Conservation (phyloP, 2,888 invertebrate species). For the Lissonota sp. region DNA sequence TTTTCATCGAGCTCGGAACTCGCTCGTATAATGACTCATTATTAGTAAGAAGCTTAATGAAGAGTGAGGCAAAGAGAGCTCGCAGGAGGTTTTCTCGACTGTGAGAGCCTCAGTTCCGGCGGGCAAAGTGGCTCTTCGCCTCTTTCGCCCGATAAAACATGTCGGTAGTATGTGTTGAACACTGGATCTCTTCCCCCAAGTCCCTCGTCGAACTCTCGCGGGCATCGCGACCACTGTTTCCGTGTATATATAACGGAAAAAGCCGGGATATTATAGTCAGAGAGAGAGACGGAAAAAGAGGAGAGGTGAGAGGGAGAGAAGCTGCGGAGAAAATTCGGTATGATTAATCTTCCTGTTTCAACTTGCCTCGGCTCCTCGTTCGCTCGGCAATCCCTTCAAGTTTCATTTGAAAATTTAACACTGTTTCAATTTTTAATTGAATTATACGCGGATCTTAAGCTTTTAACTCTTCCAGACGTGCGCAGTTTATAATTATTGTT, state of each 20-base stretch:
- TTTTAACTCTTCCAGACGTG: constrained; percentile 19
- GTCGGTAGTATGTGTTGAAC: constrained; percentile 30
- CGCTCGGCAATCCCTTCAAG: constrained; percentile 50
- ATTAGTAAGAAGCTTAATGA: constrained; percentile 62
- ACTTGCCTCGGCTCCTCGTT: constrained; percentile 30
- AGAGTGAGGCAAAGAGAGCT: constrained; percentile 48
- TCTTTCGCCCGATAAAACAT: constrained; percentile 52
- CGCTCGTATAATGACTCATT: constrained; percentile 53
- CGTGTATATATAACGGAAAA: constrained; percentile 22
- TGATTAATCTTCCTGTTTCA: constrained; percentile 57
- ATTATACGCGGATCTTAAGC: constrained; percentile 9
- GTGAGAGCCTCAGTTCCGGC: constrained; percentile 52
- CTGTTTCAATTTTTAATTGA: constrained; percentile 31
- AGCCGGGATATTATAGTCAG: not conserved
- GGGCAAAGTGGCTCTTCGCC: constrained; percentile 44
- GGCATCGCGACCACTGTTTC: not conserved
- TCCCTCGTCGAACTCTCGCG: not conserved
- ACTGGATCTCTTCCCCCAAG: not conserved
- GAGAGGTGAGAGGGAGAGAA: not conserved
- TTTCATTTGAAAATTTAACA: constrained; percentile 50
- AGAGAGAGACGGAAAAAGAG: not conserved
- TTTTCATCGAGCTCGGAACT: constrained; percentile 3
- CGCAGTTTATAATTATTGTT: constrained; percentile 9
- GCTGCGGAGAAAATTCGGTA: constrained; percentile 4
- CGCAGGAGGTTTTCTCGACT: constrained; percentile 47